These are phyloP conservation scores for Erithacus rubecula DNA, from an alignment of 2,797 vertebrate species.

Conservation along the genomic window DNA sequence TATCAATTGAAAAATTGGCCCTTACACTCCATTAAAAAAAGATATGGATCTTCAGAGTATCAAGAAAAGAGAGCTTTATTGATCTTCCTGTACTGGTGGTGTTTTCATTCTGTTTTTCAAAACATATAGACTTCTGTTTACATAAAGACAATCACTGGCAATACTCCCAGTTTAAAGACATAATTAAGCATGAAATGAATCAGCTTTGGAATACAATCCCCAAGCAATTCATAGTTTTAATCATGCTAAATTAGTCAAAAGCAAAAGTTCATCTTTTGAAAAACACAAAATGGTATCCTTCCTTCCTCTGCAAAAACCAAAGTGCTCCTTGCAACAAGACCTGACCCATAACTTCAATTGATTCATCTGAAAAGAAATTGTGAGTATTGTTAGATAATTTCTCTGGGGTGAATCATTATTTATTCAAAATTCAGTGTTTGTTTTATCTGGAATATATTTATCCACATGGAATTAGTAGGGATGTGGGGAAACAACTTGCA, in stretches of 20 bases:
- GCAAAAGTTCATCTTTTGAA: background rate
- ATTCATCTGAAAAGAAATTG: background rate
- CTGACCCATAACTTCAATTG: background rate
- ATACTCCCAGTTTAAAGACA: background rate
- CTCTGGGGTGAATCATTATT: background rate
- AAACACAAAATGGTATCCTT: background rate
- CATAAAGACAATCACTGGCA: constrained; percentile 3
- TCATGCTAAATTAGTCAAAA: background rate
- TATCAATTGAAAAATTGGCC: background rate
- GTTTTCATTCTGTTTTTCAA: background rate
- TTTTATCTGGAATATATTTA: background rate
- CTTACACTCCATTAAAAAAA: background rate
- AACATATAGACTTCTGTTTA: background rate
- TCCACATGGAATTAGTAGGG: background rate
- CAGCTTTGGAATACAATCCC: background rate
- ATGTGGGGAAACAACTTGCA: background rate
- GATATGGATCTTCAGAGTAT: background rate
- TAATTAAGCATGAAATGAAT: constrained; percentile 30
- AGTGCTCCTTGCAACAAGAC: background rate
- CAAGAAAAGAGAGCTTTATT: background rate
- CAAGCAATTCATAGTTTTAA: background rate
- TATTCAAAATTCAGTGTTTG: background rate
- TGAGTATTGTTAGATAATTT: background rate
- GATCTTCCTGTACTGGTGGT: background rate
- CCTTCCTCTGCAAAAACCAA: background rate